These are phyloP conservation scores for Spisula subtruncata DNA, from an alignment of 2,888 invertebrate genomes.

Conservation along the genomic window DNA sequence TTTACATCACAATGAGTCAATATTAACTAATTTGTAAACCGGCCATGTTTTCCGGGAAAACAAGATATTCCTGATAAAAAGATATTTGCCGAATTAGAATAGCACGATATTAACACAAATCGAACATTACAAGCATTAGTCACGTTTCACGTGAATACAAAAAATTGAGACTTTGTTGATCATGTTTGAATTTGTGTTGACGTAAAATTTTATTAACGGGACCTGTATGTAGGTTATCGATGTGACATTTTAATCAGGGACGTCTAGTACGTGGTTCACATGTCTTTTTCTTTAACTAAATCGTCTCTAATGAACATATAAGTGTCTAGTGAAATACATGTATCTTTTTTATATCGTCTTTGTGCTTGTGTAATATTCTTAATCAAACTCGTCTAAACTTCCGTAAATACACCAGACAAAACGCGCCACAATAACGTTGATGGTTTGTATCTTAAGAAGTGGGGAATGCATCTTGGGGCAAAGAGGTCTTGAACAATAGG, in stretches of 20 bases:
- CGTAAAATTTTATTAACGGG: background rate
- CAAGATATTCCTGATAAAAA: background rate
- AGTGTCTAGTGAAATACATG: background rate
- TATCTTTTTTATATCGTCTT: constrained; percentile 18
- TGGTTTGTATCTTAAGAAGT: too few species aligned
- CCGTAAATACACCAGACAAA: too few species aligned
- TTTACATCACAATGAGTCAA: too few species aligned
- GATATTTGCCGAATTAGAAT: background rate
- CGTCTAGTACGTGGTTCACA: background rate
- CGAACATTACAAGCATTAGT: background rate
- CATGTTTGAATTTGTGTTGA: constrained; percentile 9
- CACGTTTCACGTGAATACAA: background rate
- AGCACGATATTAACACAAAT: background rate
- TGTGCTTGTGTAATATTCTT: too few species aligned
- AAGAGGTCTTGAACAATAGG: too few species aligned
- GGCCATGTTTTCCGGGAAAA: background rate
- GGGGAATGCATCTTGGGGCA: too few species aligned
- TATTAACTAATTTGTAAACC: too few species aligned
- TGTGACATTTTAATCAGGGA: background rate
- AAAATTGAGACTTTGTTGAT: background rate
- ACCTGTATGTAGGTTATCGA: background rate
- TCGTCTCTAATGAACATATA: background rate
- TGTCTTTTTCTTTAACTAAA: background rate
- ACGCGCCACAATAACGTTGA: too few species aligned
- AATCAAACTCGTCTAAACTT: too few species aligned